phyloP scores from a whole-genome alignment of 2,797 vertebrate species.

The Crenuchus spilurus region DNA sequence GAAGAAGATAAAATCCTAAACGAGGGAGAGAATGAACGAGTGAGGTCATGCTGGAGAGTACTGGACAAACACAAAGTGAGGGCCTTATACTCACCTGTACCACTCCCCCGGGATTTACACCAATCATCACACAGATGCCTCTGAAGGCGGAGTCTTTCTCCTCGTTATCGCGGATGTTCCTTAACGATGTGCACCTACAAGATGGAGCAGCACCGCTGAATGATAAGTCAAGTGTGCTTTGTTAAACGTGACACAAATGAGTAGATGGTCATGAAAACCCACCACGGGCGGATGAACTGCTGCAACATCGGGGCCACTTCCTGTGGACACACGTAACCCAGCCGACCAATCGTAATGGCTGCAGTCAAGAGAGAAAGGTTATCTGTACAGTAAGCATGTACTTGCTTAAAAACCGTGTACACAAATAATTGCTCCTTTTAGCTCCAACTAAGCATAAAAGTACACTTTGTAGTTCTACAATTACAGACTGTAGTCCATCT shows the following conservation, averaged over 20 bases:
- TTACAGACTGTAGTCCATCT: too few species aligned
- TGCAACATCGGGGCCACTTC: constrained; percentile 92
- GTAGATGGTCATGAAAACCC: constrained; percentile 51
- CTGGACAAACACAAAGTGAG: not conserved
- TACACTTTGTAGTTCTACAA: too few species aligned
- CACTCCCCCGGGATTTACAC: constrained; percentile 90
- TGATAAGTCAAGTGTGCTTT: too few species aligned
- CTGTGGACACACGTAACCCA: constrained; percentile 93
- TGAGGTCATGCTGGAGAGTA: too few species aligned
- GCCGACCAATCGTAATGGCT: constrained; percentile 93
- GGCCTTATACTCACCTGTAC: constrained; percentile 80
- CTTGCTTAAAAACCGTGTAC: too few species aligned
- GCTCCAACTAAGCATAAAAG: too few species aligned
- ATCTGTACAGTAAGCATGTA: not conserved
- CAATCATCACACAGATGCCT: constrained; percentile 95
- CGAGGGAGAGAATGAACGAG: constrained; percentile 6
- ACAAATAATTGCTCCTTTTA: too few species aligned
- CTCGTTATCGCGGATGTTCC: constrained; percentile 91
- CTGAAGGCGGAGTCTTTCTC: constrained; percentile 95
- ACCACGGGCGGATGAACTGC: constrained; percentile 94
- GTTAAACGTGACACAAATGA: not conserved
- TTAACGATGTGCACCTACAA: constrained; percentile 82
- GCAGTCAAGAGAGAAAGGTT: constrained; percentile 43
- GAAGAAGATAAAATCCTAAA: constrained; percentile 94
- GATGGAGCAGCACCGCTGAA: too few species aligned